Conservation (phyloP, 2,113 vertebrate species). For the Nannospalax galili region DNA sequence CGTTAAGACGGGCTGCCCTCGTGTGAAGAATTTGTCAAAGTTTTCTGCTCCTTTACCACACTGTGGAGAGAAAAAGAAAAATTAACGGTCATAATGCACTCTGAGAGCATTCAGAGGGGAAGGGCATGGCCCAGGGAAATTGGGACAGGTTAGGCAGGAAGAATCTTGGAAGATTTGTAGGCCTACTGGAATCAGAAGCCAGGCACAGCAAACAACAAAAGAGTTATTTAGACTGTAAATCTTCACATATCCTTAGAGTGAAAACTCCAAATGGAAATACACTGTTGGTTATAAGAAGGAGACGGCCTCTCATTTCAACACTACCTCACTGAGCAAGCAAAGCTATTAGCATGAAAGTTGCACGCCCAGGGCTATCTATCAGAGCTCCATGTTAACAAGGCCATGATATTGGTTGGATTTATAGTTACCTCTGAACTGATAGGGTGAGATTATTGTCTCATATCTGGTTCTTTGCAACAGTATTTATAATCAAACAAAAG, state of each 20-base stretch:
- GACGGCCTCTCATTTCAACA: not conserved
- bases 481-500: not conserved
- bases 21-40: constrained; percentile 99
- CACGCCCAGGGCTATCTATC: rapidly evolving
- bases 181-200: constrained; percentile 20
- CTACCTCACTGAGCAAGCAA: not conserved
- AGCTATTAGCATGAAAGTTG: not conserved
- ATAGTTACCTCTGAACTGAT: not conserved
- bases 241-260: rapidly evolving
- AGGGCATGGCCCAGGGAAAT: rapidly evolving
- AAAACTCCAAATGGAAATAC: not conserved
- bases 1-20: constrained; percentile 96
- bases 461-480: not conserved
- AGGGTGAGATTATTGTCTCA: no score
- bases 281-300: not conserved
- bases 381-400: not conserved
- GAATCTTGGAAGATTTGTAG: not conserved
- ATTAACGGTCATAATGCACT: not conserved
- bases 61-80: constrained; percentile 83
- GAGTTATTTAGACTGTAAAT: no score
- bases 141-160: not conserved
- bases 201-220: constrained; percentile 12
- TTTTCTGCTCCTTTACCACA: constrained; percentile 98
- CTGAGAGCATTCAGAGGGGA: not conserved
- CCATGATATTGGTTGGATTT: not conserved